Percentiles rank a stretch among this genome's conserved stretches.
phyloP scores from a whole-genome alignment of 2,888 invertebrate species.

The Anthophora plumipes region DNA sequence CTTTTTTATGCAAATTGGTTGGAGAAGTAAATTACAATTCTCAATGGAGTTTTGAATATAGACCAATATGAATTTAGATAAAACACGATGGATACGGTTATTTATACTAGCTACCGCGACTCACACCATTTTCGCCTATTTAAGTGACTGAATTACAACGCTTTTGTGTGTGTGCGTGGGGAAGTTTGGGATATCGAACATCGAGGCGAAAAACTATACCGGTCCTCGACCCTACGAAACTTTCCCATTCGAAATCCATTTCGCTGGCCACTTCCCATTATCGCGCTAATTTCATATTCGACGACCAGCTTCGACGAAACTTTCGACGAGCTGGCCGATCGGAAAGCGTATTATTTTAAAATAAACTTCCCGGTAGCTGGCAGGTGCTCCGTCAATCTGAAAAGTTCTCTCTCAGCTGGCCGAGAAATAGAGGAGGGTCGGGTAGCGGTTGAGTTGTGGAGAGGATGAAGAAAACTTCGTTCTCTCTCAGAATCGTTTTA shows the following conservation, averaged over 20 bases:
- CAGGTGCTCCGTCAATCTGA: conserved; percentile 60
- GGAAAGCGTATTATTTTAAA: conserved; percentile 48
- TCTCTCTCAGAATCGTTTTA: conserved; percentile 58
- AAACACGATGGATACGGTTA: too few species aligned
- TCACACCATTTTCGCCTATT: neutral
- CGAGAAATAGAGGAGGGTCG: neutral
- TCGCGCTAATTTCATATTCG: conserved; percentile 46
- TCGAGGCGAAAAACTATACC: conserved; percentile 10
- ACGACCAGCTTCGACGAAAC: conserved; percentile 19
- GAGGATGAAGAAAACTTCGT: conserved; percentile 52
- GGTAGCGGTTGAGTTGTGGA: too few species aligned
- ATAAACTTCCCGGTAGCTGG: conserved; percentile 48
- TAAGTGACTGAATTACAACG: conserved; percentile 13
- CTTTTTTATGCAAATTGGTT: too few species aligned
- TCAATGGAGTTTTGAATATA: too few species aligned
- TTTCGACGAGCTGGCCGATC: conserved; percentile 28
- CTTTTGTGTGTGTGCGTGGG: neutral
- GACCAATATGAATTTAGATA: too few species aligned
- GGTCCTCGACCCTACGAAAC: neutral
- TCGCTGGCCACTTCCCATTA: conserved; percentile 23
- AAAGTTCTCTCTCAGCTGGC: conserved; percentile 24
- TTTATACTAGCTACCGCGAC: neutral
- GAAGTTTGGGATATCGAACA: conserved; percentile 1
- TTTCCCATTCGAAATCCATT: conserved; percentile 1
- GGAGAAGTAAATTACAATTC: too few species aligned